Percentiles rank a stretch among this genome's conserved stretches.
Conservation (phyloP, 2,797 vertebrate genomes). For the Esox masquinongy region DNA sequence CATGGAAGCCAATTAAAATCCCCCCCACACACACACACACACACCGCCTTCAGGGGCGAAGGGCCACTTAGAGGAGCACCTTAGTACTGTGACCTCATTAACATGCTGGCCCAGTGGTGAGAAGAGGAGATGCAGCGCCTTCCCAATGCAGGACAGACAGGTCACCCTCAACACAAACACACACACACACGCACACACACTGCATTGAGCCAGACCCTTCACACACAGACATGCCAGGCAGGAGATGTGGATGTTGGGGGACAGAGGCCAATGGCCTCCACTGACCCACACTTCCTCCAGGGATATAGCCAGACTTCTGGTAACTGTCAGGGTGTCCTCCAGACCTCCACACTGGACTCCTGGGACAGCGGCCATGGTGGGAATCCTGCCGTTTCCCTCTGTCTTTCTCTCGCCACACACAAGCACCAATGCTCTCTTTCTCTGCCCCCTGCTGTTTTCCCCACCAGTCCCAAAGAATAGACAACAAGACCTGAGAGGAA, state of each 20-base stretch:
- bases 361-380: slow-evolving; percentile 78
- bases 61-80: slow-evolving; percentile 44
- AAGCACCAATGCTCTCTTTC: slow-evolving; percentile 36
- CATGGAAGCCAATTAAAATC: background rate
- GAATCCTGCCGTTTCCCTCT: slow-evolving; percentile 77
- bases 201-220: slow-evolving; percentile 42
- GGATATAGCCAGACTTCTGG: slow-evolving; percentile 85
- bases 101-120: slow-evolving; percentile 71
- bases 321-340: slow-evolving; percentile 87
- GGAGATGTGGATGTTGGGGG: slow-evolving; percentile 44
- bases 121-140: slow-evolving; percentile 66
- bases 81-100: slow-evolving; percentile 68
- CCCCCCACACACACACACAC: background rate
- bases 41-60: slow-evolving; percentile 39
- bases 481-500: slow-evolving; percentile 50
- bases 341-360: slow-evolving; percentile 74
- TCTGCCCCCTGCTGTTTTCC: slow-evolving; percentile 5
- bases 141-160: slow-evolving; percentile 72
- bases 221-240: slow-evolving; percentile 62
- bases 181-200: slow-evolving; percentile 11
- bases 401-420: background rate
- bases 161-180: slow-evolving; percentile 54
- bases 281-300: slow-evolving; percentile 71
- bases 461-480: slow-evolving; percentile 39
- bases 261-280: slow-evolving; percentile 54